phyloP scores from a whole-genome alignment of 2,797 vertebrate genomes.

The Cercopithecus mitis region DNA sequence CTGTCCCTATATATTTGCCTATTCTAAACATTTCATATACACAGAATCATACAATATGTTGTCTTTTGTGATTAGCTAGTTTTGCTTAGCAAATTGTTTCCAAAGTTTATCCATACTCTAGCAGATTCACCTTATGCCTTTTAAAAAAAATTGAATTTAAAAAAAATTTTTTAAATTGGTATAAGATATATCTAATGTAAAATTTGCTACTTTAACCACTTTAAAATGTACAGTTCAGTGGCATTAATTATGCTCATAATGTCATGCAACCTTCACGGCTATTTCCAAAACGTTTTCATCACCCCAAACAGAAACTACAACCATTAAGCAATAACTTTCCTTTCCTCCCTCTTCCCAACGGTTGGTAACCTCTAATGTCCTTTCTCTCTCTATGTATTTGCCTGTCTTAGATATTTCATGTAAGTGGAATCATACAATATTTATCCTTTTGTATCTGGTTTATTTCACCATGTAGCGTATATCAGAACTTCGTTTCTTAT shows the following conservation, averaged over 20 bases:
- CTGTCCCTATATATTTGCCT: not conserved
- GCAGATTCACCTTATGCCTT: not conserved
- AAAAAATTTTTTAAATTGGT: not conserved
- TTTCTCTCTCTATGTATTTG: not conserved
- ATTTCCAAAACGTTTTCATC: not conserved
- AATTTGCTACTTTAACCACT: not conserved
- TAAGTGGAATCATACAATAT: not conserved
- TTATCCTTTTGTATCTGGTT: not conserved
- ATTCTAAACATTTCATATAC: not conserved
- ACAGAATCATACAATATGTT: not conserved
- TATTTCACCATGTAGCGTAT: not conserved
- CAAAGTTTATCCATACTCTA: not conserved
- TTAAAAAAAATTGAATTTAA: not conserved
- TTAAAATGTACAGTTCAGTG: not conserved
- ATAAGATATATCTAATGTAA: not conserved
- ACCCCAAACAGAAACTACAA: not conserved
- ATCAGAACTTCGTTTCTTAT: not conserved
- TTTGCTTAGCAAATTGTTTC: not conserved
- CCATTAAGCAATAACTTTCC: not conserved
- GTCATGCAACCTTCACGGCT: not conserved
- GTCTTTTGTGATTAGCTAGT: not conserved
- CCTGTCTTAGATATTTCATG: not conserved
- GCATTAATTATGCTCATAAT: not conserved
- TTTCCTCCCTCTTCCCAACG: not conserved
- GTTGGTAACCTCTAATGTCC: not conserved